A percentile compares a stretch with the other conserved stretches of the same genome.
Evolutionary conservation across 2,888 invertebrate species (phyloP).

Genomic region (Napeogenes sylphis): DNA sequence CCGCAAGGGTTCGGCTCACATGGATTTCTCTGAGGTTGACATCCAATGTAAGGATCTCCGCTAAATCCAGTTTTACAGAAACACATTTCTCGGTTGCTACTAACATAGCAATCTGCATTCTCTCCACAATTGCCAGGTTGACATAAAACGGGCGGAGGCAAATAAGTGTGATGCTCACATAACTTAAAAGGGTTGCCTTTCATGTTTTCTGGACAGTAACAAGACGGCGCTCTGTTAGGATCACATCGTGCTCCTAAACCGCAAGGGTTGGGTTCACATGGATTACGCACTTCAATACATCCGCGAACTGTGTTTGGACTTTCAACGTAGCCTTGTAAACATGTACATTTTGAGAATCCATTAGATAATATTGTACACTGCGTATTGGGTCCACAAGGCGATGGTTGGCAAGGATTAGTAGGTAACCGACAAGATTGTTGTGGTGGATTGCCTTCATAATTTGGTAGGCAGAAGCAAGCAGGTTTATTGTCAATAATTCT

Average conservation of each 20-base stretch:
- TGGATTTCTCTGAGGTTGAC: slow-evolving; percentile 82
- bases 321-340: slow-evolving; percentile 88
- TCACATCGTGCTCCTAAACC: slow-evolving; percentile 88
- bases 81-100: slow-evolving; percentile 89
- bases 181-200: slow-evolving; percentile 89
- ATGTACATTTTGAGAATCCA: slow-evolving; percentile 92
- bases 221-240: slow-evolving; percentile 85
- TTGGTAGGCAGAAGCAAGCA: slow-evolving; percentile 91
- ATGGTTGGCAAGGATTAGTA: slow-evolving; percentile 88
- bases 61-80: slow-evolving; percentile 86
- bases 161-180: slow-evolving; percentile 78
- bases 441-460: slow-evolving; percentile 91
- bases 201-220: slow-evolving; percentile 90
- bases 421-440: slow-evolving; percentile 83
- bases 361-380: slow-evolving; percentile 87
- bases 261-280: slow-evolving; percentile 90
- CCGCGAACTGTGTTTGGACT: slow-evolving; percentile 93
- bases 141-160: slow-evolving; percentile 81
- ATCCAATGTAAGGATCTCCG: slow-evolving; percentile 89
- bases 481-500: slow-evolving; percentile 85
- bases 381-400: slow-evolving; percentile 92
- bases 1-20: slow-evolving; percentile 91
- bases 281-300: slow-evolving; percentile 86
- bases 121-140: slow-evolving; percentile 89
- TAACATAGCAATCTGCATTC: slow-evolving; percentile 90